phyloP scores from a whole-genome alignment of 92 coral and sea anemone species.

The Phenganax subtilis region DNA sequence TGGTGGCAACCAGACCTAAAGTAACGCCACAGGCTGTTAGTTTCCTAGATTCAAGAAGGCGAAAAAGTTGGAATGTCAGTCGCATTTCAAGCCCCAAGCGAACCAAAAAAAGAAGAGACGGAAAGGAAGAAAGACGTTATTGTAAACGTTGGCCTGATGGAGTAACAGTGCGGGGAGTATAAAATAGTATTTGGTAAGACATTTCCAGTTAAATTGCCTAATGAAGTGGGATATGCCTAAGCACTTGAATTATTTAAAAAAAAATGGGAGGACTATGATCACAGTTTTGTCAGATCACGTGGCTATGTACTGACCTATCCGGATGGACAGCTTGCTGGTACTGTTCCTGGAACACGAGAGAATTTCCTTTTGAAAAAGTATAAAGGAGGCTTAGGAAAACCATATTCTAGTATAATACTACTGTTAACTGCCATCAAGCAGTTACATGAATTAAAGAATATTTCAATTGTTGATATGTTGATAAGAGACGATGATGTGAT shows the following conservation, averaged over 20 bases:
- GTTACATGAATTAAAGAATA: not conserved
- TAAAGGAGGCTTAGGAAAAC: slow-evolving; percentile 52
- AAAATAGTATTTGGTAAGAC: slow-evolving; percentile 45
- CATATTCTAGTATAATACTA: slow-evolving; percentile 46
- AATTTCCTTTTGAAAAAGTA: slow-evolving; percentile 43
- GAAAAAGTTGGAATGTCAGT: slow-evolving; percentile 4
- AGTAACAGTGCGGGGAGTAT: slow-evolving; percentile 31
- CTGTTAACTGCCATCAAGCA: slow-evolving; percentile 42
- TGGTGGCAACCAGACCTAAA: not conserved
- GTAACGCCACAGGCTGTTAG: too few relatives aligned
- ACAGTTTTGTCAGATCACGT: slow-evolving; percentile 36
- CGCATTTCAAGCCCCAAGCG: slow-evolving; percentile 15
- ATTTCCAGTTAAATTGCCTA: slow-evolving; percentile 36
- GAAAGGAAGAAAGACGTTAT: slow-evolving; percentile 18
- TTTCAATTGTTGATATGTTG: too few relatives aligned
- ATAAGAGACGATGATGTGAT: too few relatives aligned
- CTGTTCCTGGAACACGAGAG: slow-evolving; percentile 47
- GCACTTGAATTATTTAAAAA: slow-evolving; percentile 13
- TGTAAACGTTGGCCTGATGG: slow-evolving; percentile 46
- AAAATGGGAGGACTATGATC: slow-evolving; percentile 38
- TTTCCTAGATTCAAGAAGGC: slow-evolving; percentile 14
- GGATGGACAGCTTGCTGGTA: slow-evolving; percentile 46
- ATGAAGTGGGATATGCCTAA: slow-evolving; percentile 28
- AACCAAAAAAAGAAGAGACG: not conserved
- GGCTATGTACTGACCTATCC: slow-evolving; percentile 42